Conservation (phyloP, 2,113 vertebrate genomes). For the Tauraco erythrolophus region DNA sequence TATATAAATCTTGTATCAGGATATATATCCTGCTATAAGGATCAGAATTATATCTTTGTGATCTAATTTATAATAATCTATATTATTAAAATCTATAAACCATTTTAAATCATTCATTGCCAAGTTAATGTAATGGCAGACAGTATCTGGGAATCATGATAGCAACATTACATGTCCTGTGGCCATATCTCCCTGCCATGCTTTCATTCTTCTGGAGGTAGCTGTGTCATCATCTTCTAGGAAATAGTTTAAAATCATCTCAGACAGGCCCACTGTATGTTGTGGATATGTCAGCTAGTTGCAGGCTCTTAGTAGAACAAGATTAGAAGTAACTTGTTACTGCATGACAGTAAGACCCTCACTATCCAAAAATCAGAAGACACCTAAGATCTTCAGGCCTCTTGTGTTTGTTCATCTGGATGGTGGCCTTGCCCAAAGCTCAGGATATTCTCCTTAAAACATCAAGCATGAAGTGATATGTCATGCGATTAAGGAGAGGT, state of each 20-base stretch:
- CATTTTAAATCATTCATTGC: neutral
- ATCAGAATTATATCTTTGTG: neutral
- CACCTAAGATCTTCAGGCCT: neutral
- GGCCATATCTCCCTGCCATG: neutral
- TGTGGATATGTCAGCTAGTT: neutral
- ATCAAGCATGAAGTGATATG: neutral
- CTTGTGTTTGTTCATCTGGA: neutral
- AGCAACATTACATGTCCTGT: neutral
- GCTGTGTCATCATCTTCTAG: neutral
- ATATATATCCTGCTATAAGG: neutral
- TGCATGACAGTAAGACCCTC: neutral
- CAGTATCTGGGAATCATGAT: neutral
- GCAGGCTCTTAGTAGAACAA: neutral
- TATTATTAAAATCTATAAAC: neutral
- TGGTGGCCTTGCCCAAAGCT: neutral
- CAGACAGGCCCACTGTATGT: accelerated
- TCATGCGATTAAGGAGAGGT: neutral
- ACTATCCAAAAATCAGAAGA: neutral
- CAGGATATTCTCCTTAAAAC: neutral
- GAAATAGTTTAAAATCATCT: neutral
- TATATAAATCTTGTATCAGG: neutral
- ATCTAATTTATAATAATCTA: neutral
- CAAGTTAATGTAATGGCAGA: neutral
- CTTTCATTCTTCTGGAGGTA: neutral
- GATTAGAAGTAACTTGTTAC: neutral